Percentiles rank a stretch among this genome's conserved stretches.
phyloP scores from a whole-genome alignment of 2,113 vertebrate genomes.

The Patagioenas fasciata region DNA sequence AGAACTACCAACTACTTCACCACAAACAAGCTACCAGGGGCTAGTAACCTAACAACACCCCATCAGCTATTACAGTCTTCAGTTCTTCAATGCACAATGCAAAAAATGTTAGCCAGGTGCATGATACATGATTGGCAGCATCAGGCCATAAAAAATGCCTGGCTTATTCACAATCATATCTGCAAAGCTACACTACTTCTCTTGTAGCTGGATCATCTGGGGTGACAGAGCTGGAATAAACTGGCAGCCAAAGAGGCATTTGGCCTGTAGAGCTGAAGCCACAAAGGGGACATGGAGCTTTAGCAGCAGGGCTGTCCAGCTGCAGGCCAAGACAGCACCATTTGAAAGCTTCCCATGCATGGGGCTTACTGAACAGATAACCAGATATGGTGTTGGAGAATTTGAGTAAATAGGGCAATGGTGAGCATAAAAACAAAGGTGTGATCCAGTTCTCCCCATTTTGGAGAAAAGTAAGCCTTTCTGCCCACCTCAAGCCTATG shows the following conservation, averaged over 20 bases:
- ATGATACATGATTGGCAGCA: accelerated
- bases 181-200: background rate
- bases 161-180: background rate
- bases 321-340: background rate
- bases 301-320: background rate
- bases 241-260: background rate
- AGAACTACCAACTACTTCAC: background rate
- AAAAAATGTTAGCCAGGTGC: background rate
- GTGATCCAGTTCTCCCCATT: background rate
- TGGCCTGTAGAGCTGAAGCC: background rate
- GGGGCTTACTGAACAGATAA: background rate
- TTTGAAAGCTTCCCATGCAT: background rate
- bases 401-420: background rate
- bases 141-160: background rate
- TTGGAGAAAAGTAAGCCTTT: background rate
- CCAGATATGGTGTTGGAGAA: background rate
- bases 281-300: background rate
- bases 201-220: background rate
- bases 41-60: background rate
- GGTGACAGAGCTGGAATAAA: background rate
- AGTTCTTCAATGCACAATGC: background rate
- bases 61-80: background rate
- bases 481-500: background rate
- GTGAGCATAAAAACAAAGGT: background rate
- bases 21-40: background rate